These are phyloP conservation scores for Pegoplata infirma DNA, from an alignment of 2,888 invertebrate genomes.

Conservation along the genomic window DNA sequence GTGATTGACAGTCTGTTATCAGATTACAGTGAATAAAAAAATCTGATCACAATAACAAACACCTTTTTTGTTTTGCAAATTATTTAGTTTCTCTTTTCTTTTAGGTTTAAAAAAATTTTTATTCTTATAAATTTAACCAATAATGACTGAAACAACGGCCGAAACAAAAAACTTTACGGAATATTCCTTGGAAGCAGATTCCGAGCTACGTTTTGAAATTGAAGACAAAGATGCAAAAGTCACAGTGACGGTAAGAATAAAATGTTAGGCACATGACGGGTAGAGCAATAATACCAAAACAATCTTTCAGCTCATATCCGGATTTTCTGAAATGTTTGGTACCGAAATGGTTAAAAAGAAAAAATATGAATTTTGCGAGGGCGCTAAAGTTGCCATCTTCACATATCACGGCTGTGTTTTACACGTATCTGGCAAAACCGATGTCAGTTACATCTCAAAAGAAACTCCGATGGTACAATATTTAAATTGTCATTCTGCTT, in stretches of 20 bases:
- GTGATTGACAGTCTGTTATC: no score
- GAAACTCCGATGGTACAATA: slow-evolving; percentile 98
- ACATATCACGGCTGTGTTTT: slow-evolving; percentile 97
- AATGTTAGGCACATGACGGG: no score
- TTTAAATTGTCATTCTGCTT: slow-evolving; percentile 95
- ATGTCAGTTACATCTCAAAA: slow-evolving; percentile 95
- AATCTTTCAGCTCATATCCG: slow-evolving; percentile 85
- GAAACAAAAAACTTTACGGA: slow-evolving; percentile 78
- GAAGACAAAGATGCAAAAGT: slow-evolving; percentile 92
- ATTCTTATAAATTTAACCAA: neutral
- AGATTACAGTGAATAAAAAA: no score
- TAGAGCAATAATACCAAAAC: neutral
- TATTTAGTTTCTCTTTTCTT: no score
- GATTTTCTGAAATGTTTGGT: slow-evolving; percentile 97
- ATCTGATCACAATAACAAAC: no score
- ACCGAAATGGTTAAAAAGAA: slow-evolving; percentile 96
- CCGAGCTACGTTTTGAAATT: slow-evolving; percentile 96
- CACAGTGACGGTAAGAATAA: slow-evolving; percentile 82
- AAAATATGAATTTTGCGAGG: slow-evolving; percentile 91
- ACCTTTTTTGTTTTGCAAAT: no score
- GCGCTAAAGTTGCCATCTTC: slow-evolving; percentile 96
- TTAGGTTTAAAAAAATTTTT: no score
- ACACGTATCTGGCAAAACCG: slow-evolving; percentile 91
- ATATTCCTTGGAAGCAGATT: slow-evolving; percentile 90
- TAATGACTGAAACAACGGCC: slow-evolving; percentile 71